Conservation (phyloP, 2,797 vertebrate genomes). For the Petrocephalus sullivani region DNA sequence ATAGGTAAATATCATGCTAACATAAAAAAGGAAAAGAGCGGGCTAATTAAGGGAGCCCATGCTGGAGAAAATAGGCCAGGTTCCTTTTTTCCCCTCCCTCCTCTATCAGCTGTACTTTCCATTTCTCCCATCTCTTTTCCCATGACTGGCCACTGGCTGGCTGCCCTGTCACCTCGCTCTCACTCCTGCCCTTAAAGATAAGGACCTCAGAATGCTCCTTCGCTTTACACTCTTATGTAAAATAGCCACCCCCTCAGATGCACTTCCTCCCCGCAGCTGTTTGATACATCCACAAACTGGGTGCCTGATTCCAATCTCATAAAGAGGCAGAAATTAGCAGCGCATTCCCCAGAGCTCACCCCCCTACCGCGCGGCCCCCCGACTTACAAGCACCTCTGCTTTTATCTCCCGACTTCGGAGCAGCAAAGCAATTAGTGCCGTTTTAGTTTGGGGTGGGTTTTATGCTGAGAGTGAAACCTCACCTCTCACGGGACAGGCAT, state of each 20-base stretch:
- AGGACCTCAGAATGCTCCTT: not conserved
- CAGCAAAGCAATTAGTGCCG: not conserved
- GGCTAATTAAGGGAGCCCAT: not conserved
- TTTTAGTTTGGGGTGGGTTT: not conserved
- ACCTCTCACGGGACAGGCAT: not conserved
- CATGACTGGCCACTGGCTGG: not conserved
- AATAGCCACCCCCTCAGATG: not conserved
- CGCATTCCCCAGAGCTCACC: not conserved
- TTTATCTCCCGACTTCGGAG: not conserved
- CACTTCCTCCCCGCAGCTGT: not conserved
- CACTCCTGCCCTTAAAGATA: not conserved
- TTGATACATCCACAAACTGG: constrained; percentile 3
- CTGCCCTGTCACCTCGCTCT: not conserved
- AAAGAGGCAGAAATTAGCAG: constrained; percentile 7
- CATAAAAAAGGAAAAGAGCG: not conserved
- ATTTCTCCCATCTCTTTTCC: not conserved
- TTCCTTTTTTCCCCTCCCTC: not conserved
- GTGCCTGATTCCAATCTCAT: constrained; percentile 1
- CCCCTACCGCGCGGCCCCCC: not conserved
- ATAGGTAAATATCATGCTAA: constrained; percentile 4
- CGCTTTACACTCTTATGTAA: not conserved
- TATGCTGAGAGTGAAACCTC: not conserved
- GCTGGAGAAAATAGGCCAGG: not conserved
- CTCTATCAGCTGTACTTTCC: not conserved
- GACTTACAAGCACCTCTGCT: not conserved